phyloP scores from a whole-genome alignment of 1,140 invertebrate species.

The Charaxes varanes region DNA sequence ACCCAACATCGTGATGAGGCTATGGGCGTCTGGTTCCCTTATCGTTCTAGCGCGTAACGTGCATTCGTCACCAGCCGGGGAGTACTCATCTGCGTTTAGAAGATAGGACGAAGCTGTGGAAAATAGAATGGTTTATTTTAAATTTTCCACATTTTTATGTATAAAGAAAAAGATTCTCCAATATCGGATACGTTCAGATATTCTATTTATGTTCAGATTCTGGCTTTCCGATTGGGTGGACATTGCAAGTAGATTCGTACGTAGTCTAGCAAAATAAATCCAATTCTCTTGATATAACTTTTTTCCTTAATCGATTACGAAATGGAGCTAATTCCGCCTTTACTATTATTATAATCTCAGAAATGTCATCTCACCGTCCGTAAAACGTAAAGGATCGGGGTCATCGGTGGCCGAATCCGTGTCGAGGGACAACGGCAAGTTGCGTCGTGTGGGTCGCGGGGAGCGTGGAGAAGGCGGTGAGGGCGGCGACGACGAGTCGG shows the following conservation, averaged over 20 bases:
- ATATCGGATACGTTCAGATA: no score
- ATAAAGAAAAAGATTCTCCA: no score
- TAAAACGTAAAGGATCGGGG: constrained; percentile 25
- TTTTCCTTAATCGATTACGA: no score
- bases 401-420: constrained; percentile 44
- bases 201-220: no score
- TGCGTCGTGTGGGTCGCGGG: constrained; percentile 18
- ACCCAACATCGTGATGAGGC: constrained; percentile 59
- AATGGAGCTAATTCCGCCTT: no score
- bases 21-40: constrained; percentile 58
- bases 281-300: no score
- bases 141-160: no score
- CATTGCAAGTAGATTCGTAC: no score
- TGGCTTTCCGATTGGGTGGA: no score
- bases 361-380: constrained; percentile 39
- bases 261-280: no score
- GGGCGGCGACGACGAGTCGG: constrained; percentile 82
- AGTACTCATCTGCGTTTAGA: constrained; percentile 89
- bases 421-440: constrained; percentile 19
- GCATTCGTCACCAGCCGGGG: constrained; percentile 83
- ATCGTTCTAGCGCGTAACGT: constrained; percentile 65
- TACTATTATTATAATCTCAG: no score
- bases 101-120: constrained; percentile 80
- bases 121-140: no score
- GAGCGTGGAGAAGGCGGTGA: constrained; percentile 31